A percentile compares a stretch with the other conserved stretches of the same genome.
Evolutionary conservation across 2,797 vertebrate genomes (phyloP).

Genomic region (Sebastes taczanowskii): DNA sequence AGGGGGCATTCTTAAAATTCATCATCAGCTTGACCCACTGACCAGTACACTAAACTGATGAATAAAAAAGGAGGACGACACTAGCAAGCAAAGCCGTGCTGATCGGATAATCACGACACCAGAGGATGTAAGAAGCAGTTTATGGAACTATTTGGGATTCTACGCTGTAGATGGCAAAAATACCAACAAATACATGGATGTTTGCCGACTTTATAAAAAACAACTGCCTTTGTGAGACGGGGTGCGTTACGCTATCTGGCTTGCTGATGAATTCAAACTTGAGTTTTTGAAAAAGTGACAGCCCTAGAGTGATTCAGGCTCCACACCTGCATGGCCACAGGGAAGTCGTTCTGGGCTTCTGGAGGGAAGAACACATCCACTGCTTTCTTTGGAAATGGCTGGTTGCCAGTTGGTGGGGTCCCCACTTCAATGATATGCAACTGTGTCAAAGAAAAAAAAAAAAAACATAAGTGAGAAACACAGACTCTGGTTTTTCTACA

Average conservation of each 20-base stretch:
- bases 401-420: constrained; percentile 95
- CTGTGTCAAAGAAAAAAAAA: constrained; percentile 67
- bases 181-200: background rate
- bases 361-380: constrained; percentile 99
- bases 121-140: background rate
- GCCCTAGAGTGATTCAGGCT: background rate
- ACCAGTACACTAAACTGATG: background rate
- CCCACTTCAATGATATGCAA: constrained; percentile 99
- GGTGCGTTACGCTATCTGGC: background rate
- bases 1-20: background rate
- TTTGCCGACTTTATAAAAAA: background rate
- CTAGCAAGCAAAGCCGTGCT: background rate
- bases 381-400: constrained; percentile 98
- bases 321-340: constrained; percentile 97
- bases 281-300: background rate
- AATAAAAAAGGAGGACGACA: background rate
- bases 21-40: background rate
- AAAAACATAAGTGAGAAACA: background rate
- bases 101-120: background rate
- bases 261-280: background rate
- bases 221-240: background rate
- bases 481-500: background rate
- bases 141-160: background rate
- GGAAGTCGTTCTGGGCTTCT: constrained; percentile 98
- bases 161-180: background rate